These are phyloP conservation scores for Sturnus vulgaris DNA, from an alignment of 2,113 vertebrate genomes.

Conservation along the genomic window DNA sequence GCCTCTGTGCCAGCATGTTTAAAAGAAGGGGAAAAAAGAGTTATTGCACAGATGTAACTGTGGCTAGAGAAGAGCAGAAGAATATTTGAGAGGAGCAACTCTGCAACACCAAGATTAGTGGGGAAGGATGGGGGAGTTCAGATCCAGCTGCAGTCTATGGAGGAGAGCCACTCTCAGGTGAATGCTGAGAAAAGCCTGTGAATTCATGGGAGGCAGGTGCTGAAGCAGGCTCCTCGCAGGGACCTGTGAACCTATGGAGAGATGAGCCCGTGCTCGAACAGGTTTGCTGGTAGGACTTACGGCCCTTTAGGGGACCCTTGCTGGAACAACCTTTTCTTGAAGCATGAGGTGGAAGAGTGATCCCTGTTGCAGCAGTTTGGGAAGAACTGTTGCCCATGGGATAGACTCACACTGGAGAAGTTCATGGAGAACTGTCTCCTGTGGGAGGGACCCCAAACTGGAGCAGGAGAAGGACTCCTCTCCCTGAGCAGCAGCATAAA, in stretches of 20 bases:
- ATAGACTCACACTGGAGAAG: neutral
- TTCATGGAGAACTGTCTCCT: neutral
- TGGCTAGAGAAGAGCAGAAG: neutral
- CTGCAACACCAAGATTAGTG: neutral
- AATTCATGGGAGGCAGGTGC: too few species aligned
- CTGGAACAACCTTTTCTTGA: neutral
- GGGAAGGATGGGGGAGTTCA: neutral
- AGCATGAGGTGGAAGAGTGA: neutral
- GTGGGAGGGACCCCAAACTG: rapidly evolving
- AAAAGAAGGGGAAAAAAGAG: neutral
- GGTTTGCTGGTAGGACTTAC: neutral
- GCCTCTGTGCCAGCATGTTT: neutral
- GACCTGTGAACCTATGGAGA: neutral
- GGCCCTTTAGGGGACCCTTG: neutral
- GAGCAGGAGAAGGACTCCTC: neutral
- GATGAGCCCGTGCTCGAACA: neutral
- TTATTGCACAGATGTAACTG: neutral
- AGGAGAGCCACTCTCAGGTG: neutral
- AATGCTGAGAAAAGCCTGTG: neutral
- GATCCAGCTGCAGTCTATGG: neutral
- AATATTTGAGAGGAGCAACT: neutral
- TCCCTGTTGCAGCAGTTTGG: neutral
- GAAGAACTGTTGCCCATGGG: neutral
- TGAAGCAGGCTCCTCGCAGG: neutral
- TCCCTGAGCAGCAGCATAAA: neutral